Conservation (phyloP, 2,888 invertebrate species). For the Belgica antarctica region DNA sequence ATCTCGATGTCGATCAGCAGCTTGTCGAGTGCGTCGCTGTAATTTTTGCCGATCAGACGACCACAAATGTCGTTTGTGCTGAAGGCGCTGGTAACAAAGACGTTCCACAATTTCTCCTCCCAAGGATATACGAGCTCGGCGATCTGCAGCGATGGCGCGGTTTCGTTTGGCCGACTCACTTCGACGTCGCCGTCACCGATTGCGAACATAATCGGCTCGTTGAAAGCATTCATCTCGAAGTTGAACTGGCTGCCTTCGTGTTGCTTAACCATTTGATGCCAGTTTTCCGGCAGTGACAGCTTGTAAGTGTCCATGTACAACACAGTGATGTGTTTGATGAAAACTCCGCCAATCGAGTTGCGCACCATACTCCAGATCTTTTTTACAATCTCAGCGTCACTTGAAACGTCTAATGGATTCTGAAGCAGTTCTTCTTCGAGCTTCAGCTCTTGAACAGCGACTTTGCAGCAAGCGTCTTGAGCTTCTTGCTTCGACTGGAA, state of each 20-base stretch:
- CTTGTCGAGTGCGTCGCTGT: conserved; percentile 59
- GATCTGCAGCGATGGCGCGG: conserved; percentile 23
- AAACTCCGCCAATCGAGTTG: conserved; percentile 60
- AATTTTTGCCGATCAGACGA: conserved; percentile 63
- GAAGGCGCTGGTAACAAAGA: conserved; percentile 62
- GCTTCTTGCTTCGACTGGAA: conserved; percentile 49
- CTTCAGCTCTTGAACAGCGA: conserved; percentile 51
- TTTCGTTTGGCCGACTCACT: not conserved
- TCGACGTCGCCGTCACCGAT: conserved; percentile 45
- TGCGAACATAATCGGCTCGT: conserved; percentile 51
- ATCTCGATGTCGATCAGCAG: conserved; percentile 58
- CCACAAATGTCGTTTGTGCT: conserved; percentile 67
- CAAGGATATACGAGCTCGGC: conserved; percentile 49
- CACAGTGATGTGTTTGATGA: conserved; percentile 60
- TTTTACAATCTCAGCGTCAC: conserved; percentile 50
- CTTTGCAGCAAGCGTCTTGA: conserved; percentile 49
- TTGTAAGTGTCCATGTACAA: conserved; percentile 56
- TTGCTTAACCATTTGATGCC: conserved; percentile 63
- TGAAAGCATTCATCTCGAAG: conserved; percentile 50
- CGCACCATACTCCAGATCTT: conserved; percentile 50
- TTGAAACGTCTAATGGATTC: conserved; percentile 49
- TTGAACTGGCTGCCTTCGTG: conserved; percentile 58
- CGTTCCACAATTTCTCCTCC: conserved; percentile 56
- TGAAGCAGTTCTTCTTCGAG: conserved; percentile 48
- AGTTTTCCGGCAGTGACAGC: conserved; percentile 68